Evolutionary conservation across 2,888 invertebrate genomes (phyloP).

Genomic region (Nematopogon swammerdamellus): DNA sequence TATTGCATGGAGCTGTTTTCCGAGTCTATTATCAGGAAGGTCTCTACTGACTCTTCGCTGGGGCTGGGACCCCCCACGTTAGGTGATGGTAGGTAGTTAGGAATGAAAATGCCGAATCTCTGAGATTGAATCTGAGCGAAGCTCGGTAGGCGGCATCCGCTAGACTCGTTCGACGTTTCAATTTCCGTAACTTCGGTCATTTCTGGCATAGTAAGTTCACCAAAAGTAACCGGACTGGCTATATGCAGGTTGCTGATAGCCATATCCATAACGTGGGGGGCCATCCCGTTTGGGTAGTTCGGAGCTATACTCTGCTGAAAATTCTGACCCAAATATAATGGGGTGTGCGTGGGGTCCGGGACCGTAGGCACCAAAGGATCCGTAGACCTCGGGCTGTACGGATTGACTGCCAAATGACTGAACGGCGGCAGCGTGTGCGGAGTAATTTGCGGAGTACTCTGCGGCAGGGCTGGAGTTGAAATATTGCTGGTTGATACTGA

Average conservation of each 20-base stretch:
- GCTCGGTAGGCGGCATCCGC: constrained; percentile 58
- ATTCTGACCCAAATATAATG: constrained; percentile 60
- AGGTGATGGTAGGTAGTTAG: constrained; percentile 58
- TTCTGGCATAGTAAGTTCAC: constrained; percentile 56
- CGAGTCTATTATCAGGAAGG: constrained; percentile 45
- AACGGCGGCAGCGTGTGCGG: constrained; percentile 56
- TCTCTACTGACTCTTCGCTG: constrained; percentile 50
- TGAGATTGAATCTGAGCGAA: constrained; percentile 63
- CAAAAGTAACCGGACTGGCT: constrained; percentile 81
- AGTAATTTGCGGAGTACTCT: constrained; percentile 54
- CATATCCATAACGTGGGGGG: constrained; percentile 82
- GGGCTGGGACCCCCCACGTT: constrained; percentile 77
- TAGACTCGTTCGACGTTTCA: constrained; percentile 36
- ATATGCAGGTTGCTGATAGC: constrained; percentile 65
- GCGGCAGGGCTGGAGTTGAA: constrained; percentile 55
- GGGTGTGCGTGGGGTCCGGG: constrained; percentile 58
- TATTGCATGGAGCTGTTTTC: constrained; percentile 35
- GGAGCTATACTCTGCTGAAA: constrained; percentile 59
- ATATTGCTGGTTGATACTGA: constrained; percentile 71
- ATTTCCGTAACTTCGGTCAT: constrained; percentile 48
- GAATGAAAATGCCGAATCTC: constrained; percentile 56
- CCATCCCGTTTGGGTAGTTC: constrained; percentile 81
- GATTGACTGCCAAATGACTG: constrained; percentile 58
- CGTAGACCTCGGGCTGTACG: constrained; percentile 57
- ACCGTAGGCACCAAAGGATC: constrained; percentile 58